Evolutionary conservation across 1,140 invertebrate genomes (phyloP), one percentile per base, ranked within the genome.

Genomic region (Halesus radiatus): DNA sequence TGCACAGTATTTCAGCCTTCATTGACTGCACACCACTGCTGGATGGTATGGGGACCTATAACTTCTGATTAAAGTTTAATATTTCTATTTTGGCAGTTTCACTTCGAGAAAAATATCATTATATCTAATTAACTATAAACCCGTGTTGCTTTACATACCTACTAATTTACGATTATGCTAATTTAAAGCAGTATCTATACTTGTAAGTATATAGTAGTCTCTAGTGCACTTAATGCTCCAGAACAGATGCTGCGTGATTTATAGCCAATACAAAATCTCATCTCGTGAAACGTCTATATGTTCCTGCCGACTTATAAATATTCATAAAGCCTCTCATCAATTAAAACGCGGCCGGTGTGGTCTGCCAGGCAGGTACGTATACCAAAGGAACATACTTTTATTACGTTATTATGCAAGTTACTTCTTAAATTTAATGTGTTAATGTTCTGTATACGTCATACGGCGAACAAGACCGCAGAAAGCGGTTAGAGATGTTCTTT

Each of bases 201-300:
- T 29, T 29, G 26, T 5, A 29, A 5, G 26, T 29, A 29, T 29
- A 56, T 56, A 58, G 16, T 58, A 22, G 13, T 0, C 16, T 22
- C 22, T n/a, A 58, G 5, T 58, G 6, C 54, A 58, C 54, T 58
- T 18, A 18, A 16, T 22, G 18, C 54, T 6, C 18, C 16, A 58
- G n/a, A 22, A 58, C 54, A 58, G 54, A 58, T 58, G 54, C 54
- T 58, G 54, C 20, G 54, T 58, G 54, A 58, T 58, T 18, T 58
- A 58, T 58, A 58, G 22, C 22, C 54, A 22, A 58, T 58, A 58
- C 18, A 22, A 58, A 58, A 58, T 58, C 54, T 58, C 54, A 58
- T 58, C 16, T 20, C 22, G 22, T 58, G 54, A 58, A 58, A 58
- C 54, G 54, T 58, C 54, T 8, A 58, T 58, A 64, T 64, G 22